phyloP scores from a whole-genome alignment of 2,113 vertebrate species.

The Catharus fuscescens region DNA sequence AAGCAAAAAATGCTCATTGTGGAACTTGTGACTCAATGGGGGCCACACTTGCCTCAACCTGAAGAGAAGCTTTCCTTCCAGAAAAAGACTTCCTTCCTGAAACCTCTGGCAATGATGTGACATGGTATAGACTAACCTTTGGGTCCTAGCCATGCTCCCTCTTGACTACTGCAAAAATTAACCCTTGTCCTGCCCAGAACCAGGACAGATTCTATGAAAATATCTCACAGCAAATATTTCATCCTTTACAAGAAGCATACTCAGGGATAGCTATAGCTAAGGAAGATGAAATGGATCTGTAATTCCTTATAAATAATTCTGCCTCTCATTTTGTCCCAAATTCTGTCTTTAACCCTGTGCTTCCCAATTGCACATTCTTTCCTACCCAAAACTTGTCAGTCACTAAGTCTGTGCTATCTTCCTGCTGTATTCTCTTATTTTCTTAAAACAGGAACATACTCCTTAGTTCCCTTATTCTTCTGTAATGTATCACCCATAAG shows the following conservation, averaged over 20 bases:
- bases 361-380: not conserved
- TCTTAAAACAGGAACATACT: not conserved
- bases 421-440: not conserved
- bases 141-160: not conserved
- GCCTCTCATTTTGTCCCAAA: not conserved
- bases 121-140: not conserved
- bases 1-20: not conserved
- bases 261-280: not conserved
- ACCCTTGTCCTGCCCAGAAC: not conserved
- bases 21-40: rapidly evolving
- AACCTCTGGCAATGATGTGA: not conserved
- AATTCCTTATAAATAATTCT: not conserved
- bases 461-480: not conserved
- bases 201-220: not conserved
- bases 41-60: rapidly evolving
- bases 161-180: not conserved
- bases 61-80: not conserved
- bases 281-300: not conserved
- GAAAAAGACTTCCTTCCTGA: rapidly evolving
- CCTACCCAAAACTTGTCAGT: not conserved
- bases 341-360: not conserved
- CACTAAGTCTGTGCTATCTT: not conserved
- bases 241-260: not conserved
- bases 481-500: not conserved
- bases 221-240: not conserved